These are phyloP conservation scores for Sebastes hubbsi DNA, from an alignment of 2,797 vertebrate genomes.

Conservation along the genomic window DNA sequence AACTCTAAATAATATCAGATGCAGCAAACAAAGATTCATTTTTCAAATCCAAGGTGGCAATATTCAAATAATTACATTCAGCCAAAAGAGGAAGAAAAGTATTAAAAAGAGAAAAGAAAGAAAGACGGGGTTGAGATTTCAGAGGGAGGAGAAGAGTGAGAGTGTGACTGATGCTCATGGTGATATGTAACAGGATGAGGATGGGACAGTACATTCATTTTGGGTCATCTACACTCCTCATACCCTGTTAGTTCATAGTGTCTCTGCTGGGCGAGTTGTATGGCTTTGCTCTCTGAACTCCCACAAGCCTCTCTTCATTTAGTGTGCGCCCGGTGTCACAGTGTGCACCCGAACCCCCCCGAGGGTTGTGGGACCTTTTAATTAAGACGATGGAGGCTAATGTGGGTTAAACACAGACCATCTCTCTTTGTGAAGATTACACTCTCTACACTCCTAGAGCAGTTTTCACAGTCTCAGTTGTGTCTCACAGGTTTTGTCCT, in stretches of 20 bases:
- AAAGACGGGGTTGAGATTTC: conserved; percentile 28
- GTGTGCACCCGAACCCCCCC: conserved; percentile 15
- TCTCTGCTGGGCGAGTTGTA: conserved; percentile 33
- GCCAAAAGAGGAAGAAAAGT: conserved; percentile 63
- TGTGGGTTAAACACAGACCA: conserved; percentile 67
- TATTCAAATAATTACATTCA: conserved; percentile 78
- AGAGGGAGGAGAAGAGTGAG: conserved; percentile 33
- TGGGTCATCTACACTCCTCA: conserved; percentile 6
- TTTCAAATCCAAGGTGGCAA: conserved; percentile 72
- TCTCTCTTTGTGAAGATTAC: conserved; percentile 29
- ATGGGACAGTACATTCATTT: conserved; percentile 65
- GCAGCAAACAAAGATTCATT: conserved; percentile 78
- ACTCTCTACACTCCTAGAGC: conserved; percentile 5
- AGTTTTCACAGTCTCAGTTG: conserved; percentile 5
- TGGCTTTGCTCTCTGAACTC: conserved; percentile 66
- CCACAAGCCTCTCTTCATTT: background rate
- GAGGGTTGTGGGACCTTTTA: conserved; percentile 59
- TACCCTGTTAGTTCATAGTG: conserved; percentile 36
- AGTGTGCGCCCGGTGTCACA: conserved; percentile 32
- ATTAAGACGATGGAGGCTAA: conserved; percentile 66
- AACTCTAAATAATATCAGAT: conserved; percentile 79
- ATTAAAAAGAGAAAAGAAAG: conserved; percentile 6
- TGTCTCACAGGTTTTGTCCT: conserved; percentile 15
- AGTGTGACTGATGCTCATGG: conserved; percentile 33
- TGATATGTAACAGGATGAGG: conserved; percentile 14